Conservation (phyloP, 2,797 vertebrate genomes). For the Sylvilagus floridanus region DNA sequence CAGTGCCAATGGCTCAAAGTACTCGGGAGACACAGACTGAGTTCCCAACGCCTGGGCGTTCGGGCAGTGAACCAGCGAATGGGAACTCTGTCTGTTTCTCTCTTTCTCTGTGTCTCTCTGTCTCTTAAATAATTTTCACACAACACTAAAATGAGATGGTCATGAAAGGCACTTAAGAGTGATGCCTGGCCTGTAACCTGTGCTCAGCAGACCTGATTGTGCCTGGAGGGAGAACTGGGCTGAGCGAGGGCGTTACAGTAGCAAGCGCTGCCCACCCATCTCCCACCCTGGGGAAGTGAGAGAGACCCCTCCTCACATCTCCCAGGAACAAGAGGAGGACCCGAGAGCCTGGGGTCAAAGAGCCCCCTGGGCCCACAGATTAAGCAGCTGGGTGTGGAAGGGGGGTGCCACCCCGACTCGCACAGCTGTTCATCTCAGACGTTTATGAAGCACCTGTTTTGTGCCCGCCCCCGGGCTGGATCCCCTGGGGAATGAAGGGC, state of each 20-base stretch:
- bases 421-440: not conserved
- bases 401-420: not conserved
- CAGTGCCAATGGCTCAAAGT: too few relatives aligned
- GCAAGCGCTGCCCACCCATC: not conserved
- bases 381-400: not conserved
- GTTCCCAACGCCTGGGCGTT: too few relatives aligned
- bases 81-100: too few relatives aligned
- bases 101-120: too few relatives aligned
- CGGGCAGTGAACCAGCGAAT: too few relatives aligned
- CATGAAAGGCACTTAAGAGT: not conserved
- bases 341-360: not conserved
- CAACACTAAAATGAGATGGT: too few relatives aligned
- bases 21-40: too few relatives aligned
- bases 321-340: not conserved
- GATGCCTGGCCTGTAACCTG: not conserved
- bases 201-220: not conserved
- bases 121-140: too few relatives aligned
- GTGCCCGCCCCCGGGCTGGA: not conserved
- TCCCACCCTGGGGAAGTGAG: not conserved
- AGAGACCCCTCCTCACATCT: not conserved
- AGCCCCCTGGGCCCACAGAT: rapidly evolving
- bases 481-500: not conserved
- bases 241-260: not conserved
- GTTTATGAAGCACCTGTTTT: not conserved
- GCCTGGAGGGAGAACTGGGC: not conserved